phyloP scores from a whole-genome alignment of 2,888 invertebrate species.

The Pseudeuparius sepicola region DNA sequence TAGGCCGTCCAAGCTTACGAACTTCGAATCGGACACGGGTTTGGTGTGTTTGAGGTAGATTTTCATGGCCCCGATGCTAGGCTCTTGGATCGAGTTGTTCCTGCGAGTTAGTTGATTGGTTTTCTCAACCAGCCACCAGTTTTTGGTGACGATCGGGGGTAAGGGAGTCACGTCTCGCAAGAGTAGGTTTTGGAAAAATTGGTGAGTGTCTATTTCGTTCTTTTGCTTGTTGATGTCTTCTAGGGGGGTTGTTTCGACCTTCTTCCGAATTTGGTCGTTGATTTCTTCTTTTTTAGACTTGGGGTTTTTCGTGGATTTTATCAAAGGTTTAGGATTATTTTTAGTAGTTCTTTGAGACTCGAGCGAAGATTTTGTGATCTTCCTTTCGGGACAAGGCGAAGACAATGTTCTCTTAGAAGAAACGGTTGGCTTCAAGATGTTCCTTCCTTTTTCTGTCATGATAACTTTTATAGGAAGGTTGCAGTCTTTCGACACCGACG shows the following conservation, averaged over 20 bases:
- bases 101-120: conserved; percentile 53
- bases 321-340: conserved; percentile 13
- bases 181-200: conserved; percentile 64
- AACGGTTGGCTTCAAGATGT: conserved; percentile 25
- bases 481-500: conserved; percentile 33
- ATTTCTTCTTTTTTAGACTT: no score
- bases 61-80: conserved; percentile 48
- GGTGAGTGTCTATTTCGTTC: conserved; percentile 50
- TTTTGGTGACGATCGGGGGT: conserved; percentile 36
- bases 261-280: no score
- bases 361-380: conserved; percentile 28
- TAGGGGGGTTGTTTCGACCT: no score
- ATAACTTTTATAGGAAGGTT: conserved; percentile 39
- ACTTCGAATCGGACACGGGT: conserved; percentile 63
- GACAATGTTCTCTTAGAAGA: conserved; percentile 15
- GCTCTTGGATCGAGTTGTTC: conserved; percentile 37
- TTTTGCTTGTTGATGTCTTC: conserved; percentile 46
- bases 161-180: conserved; percentile 43
- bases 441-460: conserved; percentile 30
- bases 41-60: conserved; percentile 58
- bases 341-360: conserved; percentile 29
- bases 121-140: conserved; percentile 56
- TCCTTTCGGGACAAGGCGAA: conserved; percentile 28
- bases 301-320: conserved; percentile 10
- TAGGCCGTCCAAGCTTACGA: conserved; percentile 51